Conservation (phyloP, 2,888 invertebrate species). For the Chromoteleia sp. region DNA sequence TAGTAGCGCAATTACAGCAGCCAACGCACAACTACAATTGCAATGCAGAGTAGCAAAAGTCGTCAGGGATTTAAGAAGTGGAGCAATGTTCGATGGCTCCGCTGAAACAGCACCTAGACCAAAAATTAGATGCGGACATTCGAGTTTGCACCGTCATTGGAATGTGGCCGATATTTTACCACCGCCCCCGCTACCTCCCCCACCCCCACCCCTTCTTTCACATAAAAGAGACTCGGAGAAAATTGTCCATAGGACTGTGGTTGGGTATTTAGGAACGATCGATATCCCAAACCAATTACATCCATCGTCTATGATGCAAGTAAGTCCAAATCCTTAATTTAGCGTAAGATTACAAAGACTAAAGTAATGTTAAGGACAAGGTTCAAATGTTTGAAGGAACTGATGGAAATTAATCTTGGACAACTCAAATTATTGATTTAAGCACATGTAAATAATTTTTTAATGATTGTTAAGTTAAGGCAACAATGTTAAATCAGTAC, state of each 20-base stretch:
- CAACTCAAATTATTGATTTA: no score
- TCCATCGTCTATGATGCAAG: slow-evolving; percentile 89
- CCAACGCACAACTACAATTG: slow-evolving; percentile 73
- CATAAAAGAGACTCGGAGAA: slow-evolving; percentile 82
- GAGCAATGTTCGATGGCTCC: slow-evolving; percentile 85
- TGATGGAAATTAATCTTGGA: no score
- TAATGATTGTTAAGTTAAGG: no score
- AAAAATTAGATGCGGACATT: slow-evolving; percentile 78
- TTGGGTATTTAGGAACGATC: slow-evolving; percentile 97
- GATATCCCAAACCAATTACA: slow-evolving; percentile 95
- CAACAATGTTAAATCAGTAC: no score
- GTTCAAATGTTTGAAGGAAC: no score
- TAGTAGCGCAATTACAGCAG: slow-evolving; percentile 71
- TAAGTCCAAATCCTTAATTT: slow-evolving; percentile 75
- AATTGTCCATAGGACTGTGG: slow-evolving; percentile 93
- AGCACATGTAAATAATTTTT: no score
- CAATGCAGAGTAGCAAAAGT: slow-evolving; percentile 86
- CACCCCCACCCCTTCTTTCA: slow-evolving; percentile 82
- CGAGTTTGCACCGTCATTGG: slow-evolving; percentile 82
- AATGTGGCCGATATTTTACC: slow-evolving; percentile 81
- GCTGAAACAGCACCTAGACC: slow-evolving; percentile 72
- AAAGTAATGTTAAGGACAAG: no score
- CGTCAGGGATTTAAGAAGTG: slow-evolving; percentile 85
- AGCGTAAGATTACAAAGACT: no score
- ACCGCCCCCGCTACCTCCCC: slow-evolving; percentile 83